These are phyloP conservation scores for Aldrovandia affinis DNA, from an alignment of 2,797 vertebrate genomes.

Conservation along the genomic window DNA sequence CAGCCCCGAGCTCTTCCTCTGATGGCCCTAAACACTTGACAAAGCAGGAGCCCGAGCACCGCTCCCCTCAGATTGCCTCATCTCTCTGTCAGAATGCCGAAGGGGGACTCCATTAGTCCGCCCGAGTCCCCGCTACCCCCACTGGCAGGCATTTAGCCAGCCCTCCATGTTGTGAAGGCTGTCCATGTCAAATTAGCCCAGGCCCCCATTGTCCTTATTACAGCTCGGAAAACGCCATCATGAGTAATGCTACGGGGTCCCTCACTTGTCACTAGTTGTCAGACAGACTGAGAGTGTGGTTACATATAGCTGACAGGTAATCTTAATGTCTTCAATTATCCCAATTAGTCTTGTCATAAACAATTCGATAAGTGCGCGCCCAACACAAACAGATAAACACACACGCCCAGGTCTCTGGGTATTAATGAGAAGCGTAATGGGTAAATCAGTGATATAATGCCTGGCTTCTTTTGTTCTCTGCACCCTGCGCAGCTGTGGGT, in stretches of 20 bases:
- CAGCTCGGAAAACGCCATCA: conserved; percentile 91
- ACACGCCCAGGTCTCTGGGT: conserved; percentile 78
- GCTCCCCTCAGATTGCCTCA: conserved; percentile 86
- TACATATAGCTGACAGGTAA: conserved; percentile 99
- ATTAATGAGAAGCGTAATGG: conserved; percentile 96
- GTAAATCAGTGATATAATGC: conserved; percentile 88
- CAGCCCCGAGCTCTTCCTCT: conserved; percentile 85
- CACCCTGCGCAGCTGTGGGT: conserved; percentile 85
- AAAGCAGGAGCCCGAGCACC: conserved; percentile 84
- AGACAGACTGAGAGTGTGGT: conserved; percentile 93
- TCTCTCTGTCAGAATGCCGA: conserved; percentile 91
- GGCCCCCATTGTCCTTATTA: conserved; percentile 95
- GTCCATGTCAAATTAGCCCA: conserved; percentile 96
- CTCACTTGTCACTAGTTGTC: conserved; percentile 99
- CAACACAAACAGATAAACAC: conserved; percentile 98
- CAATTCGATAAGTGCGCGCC: conserved; percentile 96
- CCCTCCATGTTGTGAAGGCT: conserved; percentile 85
- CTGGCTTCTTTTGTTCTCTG: conserved; percentile 80
- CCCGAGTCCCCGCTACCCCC: conserved; percentile 78
- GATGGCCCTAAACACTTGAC: conserved; percentile 90
- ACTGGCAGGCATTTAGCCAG: conserved; percentile 83
- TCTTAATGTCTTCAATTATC: conserved; percentile 99
- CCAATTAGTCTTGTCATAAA: conserved; percentile 99
- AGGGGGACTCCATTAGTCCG: conserved; percentile 91
- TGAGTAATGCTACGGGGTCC: conserved; percentile 96